Conservation (phyloP, 2,797 vertebrate species). For the Aulostomus chinensis region DNA sequence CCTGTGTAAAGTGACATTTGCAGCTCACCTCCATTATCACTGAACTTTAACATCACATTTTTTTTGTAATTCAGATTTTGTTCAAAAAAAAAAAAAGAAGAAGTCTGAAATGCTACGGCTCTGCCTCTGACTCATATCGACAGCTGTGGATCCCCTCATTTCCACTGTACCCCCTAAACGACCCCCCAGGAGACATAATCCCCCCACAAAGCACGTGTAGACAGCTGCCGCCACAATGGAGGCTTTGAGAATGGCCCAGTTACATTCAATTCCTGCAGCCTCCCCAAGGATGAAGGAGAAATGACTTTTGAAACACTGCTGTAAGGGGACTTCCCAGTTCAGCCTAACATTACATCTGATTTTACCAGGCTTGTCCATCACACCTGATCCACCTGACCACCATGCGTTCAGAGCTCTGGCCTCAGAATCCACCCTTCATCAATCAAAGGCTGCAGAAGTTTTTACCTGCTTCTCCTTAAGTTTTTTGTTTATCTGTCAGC, state of each 20-base stretch:
- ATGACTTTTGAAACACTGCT: not conserved
- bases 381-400: not conserved
- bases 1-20: not conserved
- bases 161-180: slow-evolving; percentile 3
- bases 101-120: too few relatives aligned
- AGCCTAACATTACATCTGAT: not conserved
- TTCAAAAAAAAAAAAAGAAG: too few relatives aligned
- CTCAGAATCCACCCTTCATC: too few relatives aligned
- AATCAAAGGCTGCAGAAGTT: too few relatives aligned
- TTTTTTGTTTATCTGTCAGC: too few relatives aligned
- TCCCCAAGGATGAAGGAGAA: not conserved
- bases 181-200: slow-evolving; percentile 1
- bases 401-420: not conserved
- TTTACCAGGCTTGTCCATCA: not conserved
- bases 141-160: not conserved
- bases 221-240: slow-evolving; percentile 13
- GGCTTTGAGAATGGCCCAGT: too few relatives aligned
- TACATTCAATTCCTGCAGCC: not conserved
- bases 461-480: too few relatives aligned
- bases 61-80: too few relatives aligned
- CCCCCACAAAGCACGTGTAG: slow-evolving; percentile 15
- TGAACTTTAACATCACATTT: not conserved
- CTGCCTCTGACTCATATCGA: slow-evolving; percentile 7
- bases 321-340: not conserved
- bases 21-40: not conserved